A percentile compares a stretch with the other conserved stretches of the same genome.
Conservation (phyloP, 2,797 vertebrate species). For the Lithobates sylvaticus region DNA sequence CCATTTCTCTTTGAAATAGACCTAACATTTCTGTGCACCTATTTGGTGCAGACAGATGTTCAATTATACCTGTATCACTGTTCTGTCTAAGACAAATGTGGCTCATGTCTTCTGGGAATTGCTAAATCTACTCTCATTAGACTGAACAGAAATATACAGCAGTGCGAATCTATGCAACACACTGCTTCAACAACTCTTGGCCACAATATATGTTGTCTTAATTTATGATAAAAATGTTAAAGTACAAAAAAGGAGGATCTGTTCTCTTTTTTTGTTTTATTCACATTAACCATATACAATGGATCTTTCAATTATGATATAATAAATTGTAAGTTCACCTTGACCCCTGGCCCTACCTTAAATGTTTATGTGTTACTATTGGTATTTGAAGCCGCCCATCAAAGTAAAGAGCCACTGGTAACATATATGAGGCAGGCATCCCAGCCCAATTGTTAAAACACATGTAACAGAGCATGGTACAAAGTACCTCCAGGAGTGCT, state of each 20-base stretch:
- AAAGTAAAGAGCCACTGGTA: too few relatives aligned
- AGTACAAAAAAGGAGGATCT: background rate
- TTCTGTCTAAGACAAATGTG: conserved; percentile 60
- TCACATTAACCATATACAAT: background rate
- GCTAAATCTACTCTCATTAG: conserved; percentile 63
- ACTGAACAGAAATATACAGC: conserved; percentile 46
- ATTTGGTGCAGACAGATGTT: conserved; percentile 58
- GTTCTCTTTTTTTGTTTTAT: background rate
- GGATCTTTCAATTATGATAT: background rate
- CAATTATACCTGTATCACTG: conserved; percentile 60
- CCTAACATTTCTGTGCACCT: conserved; percentile 55
- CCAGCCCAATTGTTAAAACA: too few relatives aligned
- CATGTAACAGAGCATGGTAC: too few relatives aligned
- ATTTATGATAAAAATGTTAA: too few relatives aligned
- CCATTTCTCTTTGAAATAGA: conserved; percentile 50
- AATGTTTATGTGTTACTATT: too few relatives aligned
- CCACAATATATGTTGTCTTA: background rate
- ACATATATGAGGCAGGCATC: too few relatives aligned
- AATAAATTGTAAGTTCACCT: too few relatives aligned
- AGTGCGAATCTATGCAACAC: conserved; percentile 16
- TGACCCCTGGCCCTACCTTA: too few relatives aligned
- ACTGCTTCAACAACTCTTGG: conserved; percentile 9
- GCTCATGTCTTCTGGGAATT: conserved; percentile 58
- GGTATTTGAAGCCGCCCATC: too few relatives aligned
- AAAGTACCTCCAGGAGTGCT: too few relatives aligned